phyloP scores from a whole-genome alignment of 2,797 vertebrate species.

The Chelmon rostratus region DNA sequence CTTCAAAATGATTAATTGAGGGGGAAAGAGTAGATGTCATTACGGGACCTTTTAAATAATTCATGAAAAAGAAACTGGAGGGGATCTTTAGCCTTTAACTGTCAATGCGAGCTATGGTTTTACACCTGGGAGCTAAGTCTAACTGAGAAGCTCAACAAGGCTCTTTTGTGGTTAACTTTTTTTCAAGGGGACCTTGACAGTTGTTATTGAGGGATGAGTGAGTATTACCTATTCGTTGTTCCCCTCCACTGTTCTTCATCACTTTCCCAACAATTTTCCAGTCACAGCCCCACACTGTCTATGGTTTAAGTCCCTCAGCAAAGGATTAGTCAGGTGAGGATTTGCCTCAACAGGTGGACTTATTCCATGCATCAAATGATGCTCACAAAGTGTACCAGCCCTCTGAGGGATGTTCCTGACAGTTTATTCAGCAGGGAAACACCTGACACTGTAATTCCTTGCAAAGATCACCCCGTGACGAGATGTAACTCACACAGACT shows the following conservation, averaged over 20 bases:
- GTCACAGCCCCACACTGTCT: conserved; percentile 22
- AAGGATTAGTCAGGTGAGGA: conserved; percentile 55
- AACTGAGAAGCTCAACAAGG: conserved; percentile 2
- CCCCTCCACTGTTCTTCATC: conserved; percentile 21
- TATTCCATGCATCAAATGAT: conserved; percentile 51
- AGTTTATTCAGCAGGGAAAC: conserved; percentile 43
- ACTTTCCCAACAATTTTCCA: conserved; percentile 29
- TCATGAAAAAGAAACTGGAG: background rate
- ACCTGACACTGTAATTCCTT: conserved; percentile 35
- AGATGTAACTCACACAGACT: conserved; percentile 7
- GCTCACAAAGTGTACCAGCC: conserved; percentile 38
- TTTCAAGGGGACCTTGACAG: conserved; percentile 40
- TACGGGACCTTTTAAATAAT: background rate
- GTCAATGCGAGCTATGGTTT: background rate
- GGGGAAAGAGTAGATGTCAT: background rate
- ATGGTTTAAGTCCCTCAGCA: conserved; percentile 49
- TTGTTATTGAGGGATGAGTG: conserved; percentile 18
- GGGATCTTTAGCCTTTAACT: background rate
- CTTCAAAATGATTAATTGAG: background rate
- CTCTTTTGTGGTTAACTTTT: background rate
- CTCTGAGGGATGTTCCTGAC: conserved; percentile 32
- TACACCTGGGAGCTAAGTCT: background rate
- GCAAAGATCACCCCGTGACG: conserved; percentile 23
- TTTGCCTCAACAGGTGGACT: conserved; percentile 54
- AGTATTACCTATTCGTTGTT: conserved; percentile 16